Evolutionary conservation across 2,888 invertebrate species (phyloP).

Genomic region (Nudaria mundana): DNA sequence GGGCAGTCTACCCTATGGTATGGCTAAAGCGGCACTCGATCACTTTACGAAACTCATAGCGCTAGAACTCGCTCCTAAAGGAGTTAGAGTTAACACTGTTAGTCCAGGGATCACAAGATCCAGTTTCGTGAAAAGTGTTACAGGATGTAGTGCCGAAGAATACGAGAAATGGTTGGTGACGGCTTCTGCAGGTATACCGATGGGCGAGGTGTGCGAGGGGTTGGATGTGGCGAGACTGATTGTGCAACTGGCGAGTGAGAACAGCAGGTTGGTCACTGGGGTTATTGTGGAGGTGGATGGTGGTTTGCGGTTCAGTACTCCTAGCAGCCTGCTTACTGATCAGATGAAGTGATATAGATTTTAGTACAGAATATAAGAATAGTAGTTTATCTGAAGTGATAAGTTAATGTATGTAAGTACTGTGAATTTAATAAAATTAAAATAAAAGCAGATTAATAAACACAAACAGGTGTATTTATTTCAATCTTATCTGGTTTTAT

Average conservation of each 20-base stretch:
- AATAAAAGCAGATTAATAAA: no score
- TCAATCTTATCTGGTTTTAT: no score
- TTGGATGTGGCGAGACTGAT: constrained; percentile 91
- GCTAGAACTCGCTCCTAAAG: constrained; percentile 81
- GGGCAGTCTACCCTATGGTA: constrained; percentile 90
- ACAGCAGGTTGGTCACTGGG: constrained; percentile 92
- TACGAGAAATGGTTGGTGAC: constrained; percentile 29
- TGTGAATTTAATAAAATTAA: no score
- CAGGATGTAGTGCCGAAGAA: constrained; percentile 24
- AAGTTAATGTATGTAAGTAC: no score
- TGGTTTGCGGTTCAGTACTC: constrained; percentile 18
- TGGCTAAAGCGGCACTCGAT: constrained; percentile 84
- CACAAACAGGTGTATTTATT: no score
- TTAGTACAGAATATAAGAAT: no score
- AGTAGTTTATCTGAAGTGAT: no score
- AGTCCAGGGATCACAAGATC: neutral
- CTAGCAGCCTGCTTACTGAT: neutral
- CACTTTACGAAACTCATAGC: constrained; percentile 79
- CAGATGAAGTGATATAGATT: neutral
- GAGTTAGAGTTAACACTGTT: constrained; percentile 82
- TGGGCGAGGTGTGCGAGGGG: constrained; percentile 27
- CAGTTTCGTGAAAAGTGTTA: constrained; percentile 26
- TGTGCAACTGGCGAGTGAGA: constrained; percentile 90
- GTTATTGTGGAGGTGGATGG: constrained; percentile 48
- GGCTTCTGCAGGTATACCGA: constrained; percentile 20